phyloP scores from a whole-genome alignment of 2,113 vertebrate genomes.

The Oryzias celebensis region DNA sequence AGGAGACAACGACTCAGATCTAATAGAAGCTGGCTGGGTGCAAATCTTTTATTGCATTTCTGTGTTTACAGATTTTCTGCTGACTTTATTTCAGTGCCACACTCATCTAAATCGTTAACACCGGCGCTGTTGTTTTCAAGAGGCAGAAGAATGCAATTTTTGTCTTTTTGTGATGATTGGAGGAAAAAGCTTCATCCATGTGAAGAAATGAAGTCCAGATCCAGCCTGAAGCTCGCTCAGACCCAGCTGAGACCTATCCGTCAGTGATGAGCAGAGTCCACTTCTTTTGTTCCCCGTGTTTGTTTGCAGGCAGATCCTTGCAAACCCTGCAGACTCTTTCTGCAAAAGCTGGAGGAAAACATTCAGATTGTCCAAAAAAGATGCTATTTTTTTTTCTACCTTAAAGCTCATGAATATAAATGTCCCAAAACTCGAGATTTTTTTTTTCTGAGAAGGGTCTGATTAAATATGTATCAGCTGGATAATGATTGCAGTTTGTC shows the following conservation, averaged over 20 bases:
- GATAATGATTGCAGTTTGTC: conserved; percentile 7
- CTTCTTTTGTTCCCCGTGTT: too few species aligned
- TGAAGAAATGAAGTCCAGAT: too few species aligned
- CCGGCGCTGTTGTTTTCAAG: too few species aligned
- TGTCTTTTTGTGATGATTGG: too few species aligned
- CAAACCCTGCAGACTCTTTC: neutral
- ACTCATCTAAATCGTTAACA: too few species aligned
- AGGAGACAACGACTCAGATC: neutral
- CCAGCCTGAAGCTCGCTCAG: too few species aligned
- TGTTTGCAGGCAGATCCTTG: too few species aligned
- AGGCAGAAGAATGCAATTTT: too few species aligned
- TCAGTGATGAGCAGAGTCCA: too few species aligned
- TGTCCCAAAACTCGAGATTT: conserved; percentile 14
- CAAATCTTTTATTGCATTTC: neutral
- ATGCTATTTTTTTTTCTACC: neutral
- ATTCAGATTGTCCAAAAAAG: neutral
- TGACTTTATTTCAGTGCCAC: too few species aligned
- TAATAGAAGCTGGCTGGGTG: neutral
- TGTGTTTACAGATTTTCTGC: neutral
- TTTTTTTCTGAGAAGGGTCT: conserved; percentile 22
- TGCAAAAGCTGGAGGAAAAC: neutral
- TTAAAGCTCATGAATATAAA: conserved; percentile 9
- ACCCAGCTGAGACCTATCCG: too few species aligned
- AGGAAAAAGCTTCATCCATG: too few species aligned
- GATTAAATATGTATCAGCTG: conserved; percentile 19